Conservation (phyloP, 2,888 invertebrate species). For the Masnerella sp. region DNA sequence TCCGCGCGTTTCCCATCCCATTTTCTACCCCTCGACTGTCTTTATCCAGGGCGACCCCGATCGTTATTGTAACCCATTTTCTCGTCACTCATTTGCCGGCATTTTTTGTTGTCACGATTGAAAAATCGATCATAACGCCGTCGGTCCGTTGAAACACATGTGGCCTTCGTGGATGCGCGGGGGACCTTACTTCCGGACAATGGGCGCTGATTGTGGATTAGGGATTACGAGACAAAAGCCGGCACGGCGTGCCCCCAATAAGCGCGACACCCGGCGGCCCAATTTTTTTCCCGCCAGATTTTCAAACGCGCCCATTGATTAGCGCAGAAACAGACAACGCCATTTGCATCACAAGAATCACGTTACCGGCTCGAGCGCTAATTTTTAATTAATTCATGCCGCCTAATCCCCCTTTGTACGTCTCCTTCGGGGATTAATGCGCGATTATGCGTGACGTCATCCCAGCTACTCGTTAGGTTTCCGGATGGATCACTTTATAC, state of each 20-base stretch:
- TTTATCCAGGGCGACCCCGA: too few relatives aligned
- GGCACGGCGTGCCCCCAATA: slow-evolving; percentile 48
- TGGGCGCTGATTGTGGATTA: slow-evolving; percentile 76
- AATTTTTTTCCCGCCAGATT: slow-evolving; percentile 53
- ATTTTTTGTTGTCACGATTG: slow-evolving; percentile 6
- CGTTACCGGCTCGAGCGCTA: slow-evolving; percentile 46
- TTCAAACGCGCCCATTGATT: too few relatives aligned
- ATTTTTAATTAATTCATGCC: slow-evolving; percentile 61
- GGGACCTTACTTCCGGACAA: slow-evolving; percentile 69
- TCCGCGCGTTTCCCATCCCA: too few relatives aligned
- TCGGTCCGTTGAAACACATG: slow-evolving; percentile 62
- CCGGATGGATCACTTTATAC: slow-evolving; percentile 44
- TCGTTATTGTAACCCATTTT: too few relatives aligned
- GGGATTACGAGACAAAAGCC: slow-evolving; percentile 73
- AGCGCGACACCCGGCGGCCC: slow-evolving; percentile 60
- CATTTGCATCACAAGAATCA: slow-evolving; percentile 50
- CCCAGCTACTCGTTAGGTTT: slow-evolving; percentile 57
- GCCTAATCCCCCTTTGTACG: slow-evolving; percentile 57
- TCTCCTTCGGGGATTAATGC: slow-evolving; percentile 54
- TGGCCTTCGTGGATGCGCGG: slow-evolving; percentile 63
- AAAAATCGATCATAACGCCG: slow-evolving; percentile 68
- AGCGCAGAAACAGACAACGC: slow-evolving; percentile 15
- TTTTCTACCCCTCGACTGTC: too few relatives aligned
- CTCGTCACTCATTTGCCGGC: too few relatives aligned
- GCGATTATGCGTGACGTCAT: slow-evolving; percentile 59